Evolutionary conservation across 2,888 invertebrate species (phyloP).

Genomic region (Molorchus minor): DNA sequence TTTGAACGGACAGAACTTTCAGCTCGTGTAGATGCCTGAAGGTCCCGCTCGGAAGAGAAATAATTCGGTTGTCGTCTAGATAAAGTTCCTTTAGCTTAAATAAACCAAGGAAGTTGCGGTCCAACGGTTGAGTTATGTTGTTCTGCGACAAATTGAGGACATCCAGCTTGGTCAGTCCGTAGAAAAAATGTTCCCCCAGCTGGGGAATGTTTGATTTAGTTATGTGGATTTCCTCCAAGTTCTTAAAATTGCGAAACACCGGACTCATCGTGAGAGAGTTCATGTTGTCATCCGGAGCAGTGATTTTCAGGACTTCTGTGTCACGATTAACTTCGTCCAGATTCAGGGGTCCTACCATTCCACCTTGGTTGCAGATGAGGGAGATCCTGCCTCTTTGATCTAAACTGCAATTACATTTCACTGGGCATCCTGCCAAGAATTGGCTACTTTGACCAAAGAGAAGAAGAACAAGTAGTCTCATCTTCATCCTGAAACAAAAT

Average conservation of each 20-base stretch:
- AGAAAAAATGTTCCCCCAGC: slow-evolving; percentile 81
- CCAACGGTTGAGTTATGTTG: slow-evolving; percentile 76
- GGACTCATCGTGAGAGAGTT: slow-evolving; percentile 78
- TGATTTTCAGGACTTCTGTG: slow-evolving; percentile 71
- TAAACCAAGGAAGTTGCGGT: slow-evolving; percentile 79
- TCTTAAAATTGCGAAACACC: slow-evolving; percentile 67
- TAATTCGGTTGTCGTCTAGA: slow-evolving; percentile 80
- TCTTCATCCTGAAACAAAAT: slow-evolving; percentile 49
- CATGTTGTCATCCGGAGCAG: slow-evolving; percentile 69
- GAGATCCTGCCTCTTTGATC: slow-evolving; percentile 68
- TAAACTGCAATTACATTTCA: slow-evolving; percentile 69
- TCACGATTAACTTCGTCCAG: slow-evolving; percentile 68
- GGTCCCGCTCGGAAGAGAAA: slow-evolving; percentile 79
- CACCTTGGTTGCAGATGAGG: slow-evolving; percentile 70
- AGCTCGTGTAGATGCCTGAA: slow-evolving; percentile 72
- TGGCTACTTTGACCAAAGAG: slow-evolving; percentile 24
- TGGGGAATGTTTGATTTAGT: slow-evolving; percentile 82
- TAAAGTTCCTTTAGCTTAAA: slow-evolving; percentile 74
- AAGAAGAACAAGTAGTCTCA: slow-evolving; percentile 38
- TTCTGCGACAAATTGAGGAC: slow-evolving; percentile 77
- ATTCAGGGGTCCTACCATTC: slow-evolving; percentile 70
- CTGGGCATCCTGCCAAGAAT: slow-evolving; percentile 66
- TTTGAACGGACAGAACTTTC: slow-evolving; percentile 71
- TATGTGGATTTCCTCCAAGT: slow-evolving; percentile 77
- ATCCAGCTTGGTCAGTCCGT: slow-evolving; percentile 71